phyloP scores from a whole-genome alignment of 2,797 vertebrate species.

The Arnoldichthys spilopterus region DNA sequence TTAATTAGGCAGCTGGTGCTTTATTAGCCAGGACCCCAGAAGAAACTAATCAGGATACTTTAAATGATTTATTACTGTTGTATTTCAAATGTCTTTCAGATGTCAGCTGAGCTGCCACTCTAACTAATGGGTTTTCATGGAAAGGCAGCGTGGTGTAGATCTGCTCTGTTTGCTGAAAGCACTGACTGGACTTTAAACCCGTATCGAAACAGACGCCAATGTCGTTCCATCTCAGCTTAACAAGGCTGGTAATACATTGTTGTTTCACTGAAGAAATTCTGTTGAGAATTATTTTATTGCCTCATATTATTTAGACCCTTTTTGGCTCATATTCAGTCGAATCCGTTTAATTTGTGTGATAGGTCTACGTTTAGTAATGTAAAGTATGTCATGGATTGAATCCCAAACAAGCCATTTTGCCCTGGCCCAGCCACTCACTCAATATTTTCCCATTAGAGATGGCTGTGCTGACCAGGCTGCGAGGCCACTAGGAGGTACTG shows the following conservation, averaged over 20 bases:
- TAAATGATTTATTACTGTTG: conserved; percentile 8
- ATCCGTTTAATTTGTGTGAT: background rate
- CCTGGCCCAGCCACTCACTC: conserved; percentile 10
- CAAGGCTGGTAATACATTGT: background rate
- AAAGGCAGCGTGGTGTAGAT: background rate
- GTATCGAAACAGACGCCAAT: background rate
- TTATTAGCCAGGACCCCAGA: background rate
- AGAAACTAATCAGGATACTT: background rate
- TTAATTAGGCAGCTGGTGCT: background rate
- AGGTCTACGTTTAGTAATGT: background rate
- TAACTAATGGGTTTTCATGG: conserved; percentile 24
- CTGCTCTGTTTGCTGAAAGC: conserved; percentile 35
- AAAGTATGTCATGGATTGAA: background rate
- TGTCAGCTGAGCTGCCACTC: conserved; percentile 2
- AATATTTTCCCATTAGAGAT: conserved; percentile 32
- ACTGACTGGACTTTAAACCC: conserved; percentile 48
- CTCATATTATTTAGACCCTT: background rate
- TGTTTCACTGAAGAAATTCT: background rate
- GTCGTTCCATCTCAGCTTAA: background rate
- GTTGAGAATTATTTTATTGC: no score
- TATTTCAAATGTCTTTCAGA: background rate
- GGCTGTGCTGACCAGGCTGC: conserved; percentile 26
- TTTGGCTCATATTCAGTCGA: background rate
- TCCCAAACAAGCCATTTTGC: background rate
- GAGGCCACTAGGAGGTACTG: conserved; percentile 9